These are phyloP conservation scores for Brachionus sp. DNA, from an alignment of 1,140 invertebrate species.

Conservation along the genomic window DNA sequence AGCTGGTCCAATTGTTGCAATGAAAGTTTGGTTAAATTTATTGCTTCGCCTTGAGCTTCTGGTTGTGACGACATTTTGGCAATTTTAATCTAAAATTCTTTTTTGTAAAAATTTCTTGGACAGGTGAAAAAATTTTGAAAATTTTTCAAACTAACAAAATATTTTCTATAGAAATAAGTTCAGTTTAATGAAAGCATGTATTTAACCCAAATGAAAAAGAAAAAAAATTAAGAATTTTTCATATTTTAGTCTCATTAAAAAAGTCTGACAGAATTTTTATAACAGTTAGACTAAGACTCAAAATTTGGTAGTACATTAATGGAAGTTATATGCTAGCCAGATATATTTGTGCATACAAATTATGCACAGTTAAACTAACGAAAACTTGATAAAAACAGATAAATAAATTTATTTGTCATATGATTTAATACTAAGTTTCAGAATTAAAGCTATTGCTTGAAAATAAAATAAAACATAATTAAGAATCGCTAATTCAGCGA, in stretches of 20 bases:
- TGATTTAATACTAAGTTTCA: not conserved
- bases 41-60: not conserved
- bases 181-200: not conserved
- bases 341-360: not conserved
- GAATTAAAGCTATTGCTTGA: not conserved
- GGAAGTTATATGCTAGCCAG: not conserved
- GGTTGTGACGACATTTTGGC: not conserved
- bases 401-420: not conserved
- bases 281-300: not conserved
- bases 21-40: conserved; percentile 5
- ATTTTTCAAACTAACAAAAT: not conserved
- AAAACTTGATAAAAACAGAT: not conserved
- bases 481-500: not conserved
- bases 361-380: not conserved
- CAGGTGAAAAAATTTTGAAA: not conserved
- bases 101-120: not conserved
- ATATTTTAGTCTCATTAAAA: not conserved
- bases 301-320: not conserved
- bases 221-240: not conserved
- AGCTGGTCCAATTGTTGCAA: conserved; percentile 41
- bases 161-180: not conserved
- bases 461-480: not conserved
- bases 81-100: not conserved
- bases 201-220: not conserved
- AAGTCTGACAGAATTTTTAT: not conserved